These are phyloP conservation scores for Amphilophus citrinellus DNA, from an alignment of 2,113 vertebrate species.

Conservation along the genomic window DNA sequence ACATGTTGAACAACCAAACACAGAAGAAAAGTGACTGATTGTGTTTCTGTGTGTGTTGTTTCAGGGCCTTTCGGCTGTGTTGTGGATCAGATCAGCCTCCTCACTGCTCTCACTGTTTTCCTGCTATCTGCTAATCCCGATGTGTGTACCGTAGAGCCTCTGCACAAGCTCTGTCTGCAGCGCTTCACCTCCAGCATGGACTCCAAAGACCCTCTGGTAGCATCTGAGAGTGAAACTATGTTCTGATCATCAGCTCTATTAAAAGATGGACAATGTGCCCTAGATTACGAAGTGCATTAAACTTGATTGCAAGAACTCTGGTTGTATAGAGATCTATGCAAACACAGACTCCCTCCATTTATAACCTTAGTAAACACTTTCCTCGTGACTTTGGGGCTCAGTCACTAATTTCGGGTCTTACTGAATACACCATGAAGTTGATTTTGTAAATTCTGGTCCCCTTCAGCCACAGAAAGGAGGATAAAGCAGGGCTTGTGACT, in stretches of 20 bases:
- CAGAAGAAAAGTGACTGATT: background rate
- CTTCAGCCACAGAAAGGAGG: background rate
- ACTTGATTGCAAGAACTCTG: background rate
- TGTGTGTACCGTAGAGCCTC: constrained; percentile 82
- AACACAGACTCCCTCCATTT: background rate
- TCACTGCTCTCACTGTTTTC: constrained; percentile 90
- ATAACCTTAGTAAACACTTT: constrained; percentile 1
- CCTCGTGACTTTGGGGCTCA: background rate
- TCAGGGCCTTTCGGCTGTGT: constrained; percentile 50
- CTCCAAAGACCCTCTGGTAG: constrained; percentile 89
- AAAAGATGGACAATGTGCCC: background rate
- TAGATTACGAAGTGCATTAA: background rate
- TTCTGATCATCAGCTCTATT: background rate
- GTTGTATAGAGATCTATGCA: too few species aligned
- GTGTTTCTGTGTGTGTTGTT: background rate
- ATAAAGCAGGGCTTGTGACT: background rate
- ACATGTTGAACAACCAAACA: background rate
- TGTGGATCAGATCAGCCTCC: constrained; percentile 85
- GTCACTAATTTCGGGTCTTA: background rate
- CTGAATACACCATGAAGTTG: background rate
- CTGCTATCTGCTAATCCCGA: constrained; percentile 87
- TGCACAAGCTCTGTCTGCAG: constrained; percentile 85
- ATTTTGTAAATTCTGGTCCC: background rate
- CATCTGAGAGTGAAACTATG: background rate
- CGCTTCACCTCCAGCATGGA: constrained; percentile 85